phyloP scores from a whole-genome alignment of 2,888 invertebrate genomes.

The Catotricha subobsoleta region DNA sequence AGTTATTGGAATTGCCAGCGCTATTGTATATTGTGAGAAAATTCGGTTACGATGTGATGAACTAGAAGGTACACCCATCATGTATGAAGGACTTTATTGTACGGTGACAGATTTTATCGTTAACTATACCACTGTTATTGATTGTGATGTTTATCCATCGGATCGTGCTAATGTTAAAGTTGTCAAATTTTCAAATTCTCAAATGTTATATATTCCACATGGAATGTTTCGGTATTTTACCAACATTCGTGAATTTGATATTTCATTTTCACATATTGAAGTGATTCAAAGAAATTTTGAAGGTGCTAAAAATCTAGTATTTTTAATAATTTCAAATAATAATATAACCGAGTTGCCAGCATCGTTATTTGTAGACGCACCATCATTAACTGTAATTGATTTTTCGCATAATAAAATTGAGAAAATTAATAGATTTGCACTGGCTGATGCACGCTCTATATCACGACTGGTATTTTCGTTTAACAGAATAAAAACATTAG shows the following conservation, averaged over 20 bases:
- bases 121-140: slow-evolving; percentile 24
- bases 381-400: slow-evolving; percentile 20
- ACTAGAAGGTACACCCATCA: slow-evolving; percentile 22
- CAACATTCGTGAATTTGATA: slow-evolving; percentile 22
- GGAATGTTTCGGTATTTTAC: slow-evolving; percentile 24
- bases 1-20: too few relatives aligned
- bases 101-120: slow-evolving; percentile 25
- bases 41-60: slow-evolving; percentile 26
- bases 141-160: slow-evolving; percentile 16
- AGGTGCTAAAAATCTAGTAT: slow-evolving; percentile 21
- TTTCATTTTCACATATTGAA: slow-evolving; percentile 23
- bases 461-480: slow-evolving; percentile 22
- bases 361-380: slow-evolving; percentile 25
- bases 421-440: slow-evolving; percentile 21
- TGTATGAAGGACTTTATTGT: slow-evolving; percentile 19
- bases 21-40: slow-evolving; percentile 17
- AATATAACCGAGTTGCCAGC: slow-evolving; percentile 23
- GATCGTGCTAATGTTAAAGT: slow-evolving; percentile 20
- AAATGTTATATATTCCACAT: slow-evolving; percentile 23
- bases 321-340: slow-evolving; percentile 23
- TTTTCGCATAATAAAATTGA: slow-evolving; percentile 21
- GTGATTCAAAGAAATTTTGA: slow-evolving; percentile 25
- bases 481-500: slow-evolving; percentile 1
- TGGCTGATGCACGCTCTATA: slow-evolving; percentile 20
- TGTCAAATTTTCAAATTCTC: slow-evolving; percentile 28